Percentiles rank a stretch among this genome's conserved stretches.
phyloP scores from a whole-genome alignment of 2,113 vertebrate species.

The Rissa tridactyla region DNA sequence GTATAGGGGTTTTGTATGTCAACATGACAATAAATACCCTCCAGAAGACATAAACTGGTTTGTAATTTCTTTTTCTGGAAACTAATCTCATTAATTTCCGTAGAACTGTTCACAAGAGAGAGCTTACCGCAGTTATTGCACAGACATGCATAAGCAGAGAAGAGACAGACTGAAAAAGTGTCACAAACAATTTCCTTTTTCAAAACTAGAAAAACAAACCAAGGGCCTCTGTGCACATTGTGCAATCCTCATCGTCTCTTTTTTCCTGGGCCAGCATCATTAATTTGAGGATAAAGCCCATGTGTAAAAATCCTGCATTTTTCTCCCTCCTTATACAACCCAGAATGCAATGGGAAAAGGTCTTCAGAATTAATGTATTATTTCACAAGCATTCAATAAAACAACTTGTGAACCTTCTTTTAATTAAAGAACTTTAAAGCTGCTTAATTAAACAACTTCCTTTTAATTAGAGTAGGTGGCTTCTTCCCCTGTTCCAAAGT shows the following conservation, averaged over 20 bases:
- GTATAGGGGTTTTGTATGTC: neutral
- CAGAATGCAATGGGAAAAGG: neutral
- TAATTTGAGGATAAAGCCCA: neutral
- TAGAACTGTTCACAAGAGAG: neutral
- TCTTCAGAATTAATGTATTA: neutral
- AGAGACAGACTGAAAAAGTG: neutral
- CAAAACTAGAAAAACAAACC: neutral
- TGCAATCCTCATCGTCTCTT: neutral
- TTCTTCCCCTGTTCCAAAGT: neutral
- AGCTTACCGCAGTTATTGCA: neutral
- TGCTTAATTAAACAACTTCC: neutral
- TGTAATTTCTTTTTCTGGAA: conserved; percentile 11
- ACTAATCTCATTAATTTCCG: neutral
- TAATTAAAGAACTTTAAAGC: neutral
- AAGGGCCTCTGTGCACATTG: neutral
- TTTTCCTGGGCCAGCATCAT: neutral
- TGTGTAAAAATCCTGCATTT: neutral
- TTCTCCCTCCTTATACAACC: neutral
- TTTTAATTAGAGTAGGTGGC: neutral
- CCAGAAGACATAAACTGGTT: neutral
- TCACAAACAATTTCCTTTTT: neutral
- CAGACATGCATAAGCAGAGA: neutral
- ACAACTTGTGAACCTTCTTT: neutral
- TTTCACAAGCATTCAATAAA: neutral
- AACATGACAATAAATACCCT: neutral